Percentiles rank a stretch among this genome's conserved stretches.
Evolutionary conservation across 2,888 invertebrate species (phyloP).

Genomic region (Leucoma salicis): DNA sequence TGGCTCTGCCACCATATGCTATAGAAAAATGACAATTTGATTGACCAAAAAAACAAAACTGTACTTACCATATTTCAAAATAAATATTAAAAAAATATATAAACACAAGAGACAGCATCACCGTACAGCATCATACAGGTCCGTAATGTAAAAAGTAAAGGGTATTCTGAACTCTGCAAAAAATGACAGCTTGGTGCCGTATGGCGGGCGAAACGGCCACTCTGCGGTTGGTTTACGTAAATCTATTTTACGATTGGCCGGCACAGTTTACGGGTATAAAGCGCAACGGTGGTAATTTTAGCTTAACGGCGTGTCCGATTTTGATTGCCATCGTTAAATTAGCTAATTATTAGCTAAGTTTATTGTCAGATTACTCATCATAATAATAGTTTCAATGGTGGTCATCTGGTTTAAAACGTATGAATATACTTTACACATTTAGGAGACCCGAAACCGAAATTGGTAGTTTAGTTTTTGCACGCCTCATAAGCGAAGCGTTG

Average conservation of each 20-base stretch:
- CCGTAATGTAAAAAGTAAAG: slow-evolving; percentile 44
- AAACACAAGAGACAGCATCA: slow-evolving; percentile 53
- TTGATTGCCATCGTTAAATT: slow-evolving; percentile 30
- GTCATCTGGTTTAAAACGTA: too few relatives aligned
- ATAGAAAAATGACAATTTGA: too few relatives aligned
- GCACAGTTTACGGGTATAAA: slow-evolving; percentile 24
- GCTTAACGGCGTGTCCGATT: slow-evolving; percentile 26
- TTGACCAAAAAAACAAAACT: too few relatives aligned
- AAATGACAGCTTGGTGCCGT: slow-evolving; percentile 45
- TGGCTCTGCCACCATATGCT: too few relatives aligned
- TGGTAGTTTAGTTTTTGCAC: too few relatives aligned
- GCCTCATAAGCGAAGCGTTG: too few relatives aligned
- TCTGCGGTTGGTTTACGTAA: slow-evolving; percentile 57
- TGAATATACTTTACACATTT: too few relatives aligned
- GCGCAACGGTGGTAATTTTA: slow-evolving; percentile 24
- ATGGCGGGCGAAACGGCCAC: slow-evolving; percentile 48
- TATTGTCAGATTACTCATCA: slow-evolving; percentile 31
- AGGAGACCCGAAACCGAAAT: too few relatives aligned
- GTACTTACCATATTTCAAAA: too few relatives aligned
- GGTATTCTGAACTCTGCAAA: slow-evolving; percentile 51
- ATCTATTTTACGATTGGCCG: slow-evolving; percentile 43
- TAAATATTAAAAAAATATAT: slow-evolving; percentile 25
- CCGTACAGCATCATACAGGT: slow-evolving; percentile 36
- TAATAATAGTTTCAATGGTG: too few relatives aligned
- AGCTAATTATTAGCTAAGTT: slow-evolving; percentile 30